These are phyloP conservation scores for Apogon hyalosoma DNA, from an alignment of 2,797 vertebrate species.

Conservation along the genomic window DNA sequence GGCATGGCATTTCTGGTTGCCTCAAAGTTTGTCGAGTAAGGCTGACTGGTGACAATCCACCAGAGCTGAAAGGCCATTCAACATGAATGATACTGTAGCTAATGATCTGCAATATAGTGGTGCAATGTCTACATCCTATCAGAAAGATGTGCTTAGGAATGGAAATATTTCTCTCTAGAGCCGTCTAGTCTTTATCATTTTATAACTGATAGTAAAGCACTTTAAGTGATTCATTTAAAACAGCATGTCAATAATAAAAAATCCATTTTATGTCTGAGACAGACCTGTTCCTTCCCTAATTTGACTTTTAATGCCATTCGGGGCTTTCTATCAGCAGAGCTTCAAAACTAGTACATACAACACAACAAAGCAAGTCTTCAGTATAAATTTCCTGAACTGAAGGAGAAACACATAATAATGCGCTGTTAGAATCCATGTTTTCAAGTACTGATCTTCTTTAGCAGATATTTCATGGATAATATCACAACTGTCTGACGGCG, in stretches of 20 bases:
- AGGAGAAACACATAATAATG: conserved; percentile 12
- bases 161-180: conserved; percentile 23
- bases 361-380: conserved; percentile 23
- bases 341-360: conserved; percentile 27
- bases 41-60: conserved; percentile 63
- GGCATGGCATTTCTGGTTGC: conserved; percentile 16
- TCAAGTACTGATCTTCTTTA: conserved; percentile 49
- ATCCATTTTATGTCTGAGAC: conserved; percentile 42
- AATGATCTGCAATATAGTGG: conserved; percentile 34
- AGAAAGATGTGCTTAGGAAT: conserved; percentile 37
- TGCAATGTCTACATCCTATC: conserved; percentile 35
- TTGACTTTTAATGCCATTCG: conserved; percentile 4
- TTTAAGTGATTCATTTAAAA: conserved; percentile 36
- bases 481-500: conserved; percentile 16
- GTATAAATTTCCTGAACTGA: conserved; percentile 1
- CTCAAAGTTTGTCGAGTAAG: conserved; percentile 47
- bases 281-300: conserved; percentile 23
- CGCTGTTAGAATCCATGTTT: conserved; percentile 32
- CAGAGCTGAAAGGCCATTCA: conserved; percentile 67
- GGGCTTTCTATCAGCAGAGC: conserved; percentile 4
- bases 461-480: conserved; percentile 50
- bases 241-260: conserved; percentile 28
- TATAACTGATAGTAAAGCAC: conserved; percentile 45
- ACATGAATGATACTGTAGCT: conserved; percentile 69
- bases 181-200: conserved; percentile 9